Conservation (phyloP, 2,888 invertebrate genomes). For the Cacoxenus indagator region DNA sequence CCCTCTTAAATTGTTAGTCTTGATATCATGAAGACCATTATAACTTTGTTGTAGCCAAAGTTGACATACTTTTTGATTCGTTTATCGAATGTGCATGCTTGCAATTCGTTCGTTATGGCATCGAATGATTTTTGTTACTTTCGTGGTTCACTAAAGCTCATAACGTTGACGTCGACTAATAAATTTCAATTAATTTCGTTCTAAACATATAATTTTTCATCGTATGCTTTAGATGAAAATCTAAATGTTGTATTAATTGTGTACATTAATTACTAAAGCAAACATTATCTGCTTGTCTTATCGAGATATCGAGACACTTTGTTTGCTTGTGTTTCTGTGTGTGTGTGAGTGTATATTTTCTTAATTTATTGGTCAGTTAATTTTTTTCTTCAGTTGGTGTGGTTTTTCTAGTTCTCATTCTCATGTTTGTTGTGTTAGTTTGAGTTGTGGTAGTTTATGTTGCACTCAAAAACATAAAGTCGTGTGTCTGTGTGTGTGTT, state of each 20-base stretch:
- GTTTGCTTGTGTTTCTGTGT: slow-evolving; percentile 29
- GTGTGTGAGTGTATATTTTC: slow-evolving; percentile 26
- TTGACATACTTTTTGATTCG: too few species aligned
- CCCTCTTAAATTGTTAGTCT: too few species aligned
- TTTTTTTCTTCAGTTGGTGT: not conserved
- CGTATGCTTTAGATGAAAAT: slow-evolving; percentile 42
- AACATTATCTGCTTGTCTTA: slow-evolving; percentile 13
- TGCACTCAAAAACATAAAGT: not conserved
- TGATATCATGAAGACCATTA: too few species aligned
- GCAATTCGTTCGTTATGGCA: not conserved
- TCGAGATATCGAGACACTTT: slow-evolving; percentile 19
- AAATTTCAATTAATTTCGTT: slow-evolving; percentile 42
- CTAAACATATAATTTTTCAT: slow-evolving; percentile 27
- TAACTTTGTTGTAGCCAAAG: too few species aligned
- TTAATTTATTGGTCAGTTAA: slow-evolving; percentile 4
- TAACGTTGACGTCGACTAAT: slow-evolving; percentile 37
- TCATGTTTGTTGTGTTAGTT: not conserved
- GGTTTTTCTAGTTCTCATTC: slow-evolving; percentile 4
- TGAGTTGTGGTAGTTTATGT: too few species aligned
- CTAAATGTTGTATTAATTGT: slow-evolving; percentile 55
- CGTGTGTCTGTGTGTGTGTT: not conserved
- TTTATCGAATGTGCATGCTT: not conserved
- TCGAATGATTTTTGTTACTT: not conserved
- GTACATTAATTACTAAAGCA: slow-evolving; percentile 35
- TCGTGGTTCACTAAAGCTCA: not conserved